These are phyloP conservation scores for Byasa hedistus DNA, from an alignment of 2,888 invertebrate genomes.

Conservation along the genomic window DNA sequence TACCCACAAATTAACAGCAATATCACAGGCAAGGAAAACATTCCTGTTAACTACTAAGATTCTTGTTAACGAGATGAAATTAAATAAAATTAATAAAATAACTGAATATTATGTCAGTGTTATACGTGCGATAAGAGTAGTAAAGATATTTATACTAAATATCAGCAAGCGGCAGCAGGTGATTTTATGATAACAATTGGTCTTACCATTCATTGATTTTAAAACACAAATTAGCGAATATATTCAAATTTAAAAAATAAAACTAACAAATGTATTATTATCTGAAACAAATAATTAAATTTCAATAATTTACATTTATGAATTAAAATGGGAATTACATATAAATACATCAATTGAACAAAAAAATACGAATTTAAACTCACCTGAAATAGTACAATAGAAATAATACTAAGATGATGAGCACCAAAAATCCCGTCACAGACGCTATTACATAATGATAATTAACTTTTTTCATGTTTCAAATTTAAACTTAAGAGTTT, in stretches of 20 bases:
- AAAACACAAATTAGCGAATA: too few relatives aligned
- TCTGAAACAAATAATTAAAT: background rate
- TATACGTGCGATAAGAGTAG: slow-evolving; percentile 1
- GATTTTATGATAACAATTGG: too few relatives aligned
- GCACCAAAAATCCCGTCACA: slow-evolving; percentile 15
- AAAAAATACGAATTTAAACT: background rate
- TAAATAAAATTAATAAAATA: too few relatives aligned
- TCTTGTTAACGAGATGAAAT: too few relatives aligned
- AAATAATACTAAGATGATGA: slow-evolving; percentile 22
- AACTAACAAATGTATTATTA: too few relatives aligned
- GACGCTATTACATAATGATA: slow-evolving; percentile 17
- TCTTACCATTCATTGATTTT: too few relatives aligned
- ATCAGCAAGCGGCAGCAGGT: background rate
- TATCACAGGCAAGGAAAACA: background rate
- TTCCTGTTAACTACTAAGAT: too few relatives aligned
- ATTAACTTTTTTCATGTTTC: slow-evolving; percentile 10
- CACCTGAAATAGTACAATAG: slow-evolving; percentile 25
- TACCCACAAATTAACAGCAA: background rate
- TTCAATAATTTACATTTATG: background rate
- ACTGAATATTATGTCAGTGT: too few relatives aligned
- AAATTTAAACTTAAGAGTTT: too few relatives aligned
- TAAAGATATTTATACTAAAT: slow-evolving; percentile 8
- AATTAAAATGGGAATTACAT: too few relatives aligned
- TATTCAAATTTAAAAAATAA: too few relatives aligned
- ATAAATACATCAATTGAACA: too few relatives aligned